Percentiles rank a stretch among this genome's conserved stretches.
phyloP scores from a whole-genome alignment of 2,113 vertebrate species.

The Hylia prasina region DNA sequence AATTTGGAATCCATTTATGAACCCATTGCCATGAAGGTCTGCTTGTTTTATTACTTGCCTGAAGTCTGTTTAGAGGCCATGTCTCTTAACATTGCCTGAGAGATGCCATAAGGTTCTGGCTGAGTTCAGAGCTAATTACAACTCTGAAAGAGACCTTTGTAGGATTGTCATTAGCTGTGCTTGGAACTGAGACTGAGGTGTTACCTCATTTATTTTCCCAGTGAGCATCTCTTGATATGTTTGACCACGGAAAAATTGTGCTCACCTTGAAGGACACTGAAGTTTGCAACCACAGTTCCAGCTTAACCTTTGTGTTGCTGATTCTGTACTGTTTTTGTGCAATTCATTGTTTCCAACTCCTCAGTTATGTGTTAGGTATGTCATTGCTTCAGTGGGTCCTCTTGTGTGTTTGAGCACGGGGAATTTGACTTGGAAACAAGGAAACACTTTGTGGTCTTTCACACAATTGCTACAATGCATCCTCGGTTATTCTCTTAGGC shows the following conservation, averaged over 20 bases:
- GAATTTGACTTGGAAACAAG: neutral
- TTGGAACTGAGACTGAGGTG: neutral
- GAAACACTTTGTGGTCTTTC: neutral
- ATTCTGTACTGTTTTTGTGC: neutral
- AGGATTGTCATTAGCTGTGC: neutral
- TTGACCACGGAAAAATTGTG: neutral
- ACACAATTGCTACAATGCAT: neutral
- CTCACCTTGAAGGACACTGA: conserved; percentile 7
- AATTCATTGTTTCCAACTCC: neutral
- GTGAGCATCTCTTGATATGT: neutral
- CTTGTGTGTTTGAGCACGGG: neutral
- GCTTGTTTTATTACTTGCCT: neutral
- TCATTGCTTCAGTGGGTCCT: neutral
- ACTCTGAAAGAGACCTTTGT: neutral
- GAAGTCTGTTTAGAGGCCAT: neutral
- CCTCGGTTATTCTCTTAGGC: too few species aligned
- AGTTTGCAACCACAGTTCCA: neutral
- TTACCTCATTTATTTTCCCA: conserved; percentile 27
- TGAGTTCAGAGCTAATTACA: conserved; percentile 22
- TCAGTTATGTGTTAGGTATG: neutral
- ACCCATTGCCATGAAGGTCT: neutral
- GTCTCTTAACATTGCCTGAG: neutral
- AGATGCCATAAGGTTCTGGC: neutral
- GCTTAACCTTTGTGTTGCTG: neutral
- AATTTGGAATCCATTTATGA: neutral